Conservation (phyloP, 2,888 invertebrate species). For the Drosophila kuntzei region DNA sequence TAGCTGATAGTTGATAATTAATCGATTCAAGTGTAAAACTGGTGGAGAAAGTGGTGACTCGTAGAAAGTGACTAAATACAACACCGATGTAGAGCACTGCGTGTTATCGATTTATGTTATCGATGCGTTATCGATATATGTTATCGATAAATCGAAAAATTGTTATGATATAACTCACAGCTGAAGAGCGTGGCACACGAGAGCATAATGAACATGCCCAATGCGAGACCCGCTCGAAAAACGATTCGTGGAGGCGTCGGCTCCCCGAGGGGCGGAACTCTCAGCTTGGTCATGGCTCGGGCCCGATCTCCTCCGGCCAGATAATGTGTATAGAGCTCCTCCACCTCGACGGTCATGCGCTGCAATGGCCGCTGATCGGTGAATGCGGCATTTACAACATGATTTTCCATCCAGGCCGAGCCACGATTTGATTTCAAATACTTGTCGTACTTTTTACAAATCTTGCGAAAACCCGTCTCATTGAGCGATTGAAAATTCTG, state of each 20-base stretch:
- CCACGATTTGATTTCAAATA: conserved; percentile 91
- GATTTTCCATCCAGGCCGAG: conserved; percentile 94
- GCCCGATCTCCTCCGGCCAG: conserved; percentile 96
- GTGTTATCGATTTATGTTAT: too few species aligned
- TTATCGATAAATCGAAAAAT: conserved; percentile 21
- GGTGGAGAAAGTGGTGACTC: too few species aligned
- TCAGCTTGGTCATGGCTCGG: conserved; percentile 97
- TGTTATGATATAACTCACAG: conserved; percentile 86
- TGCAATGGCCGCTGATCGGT: conserved; percentile 87
- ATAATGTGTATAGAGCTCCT: conserved; percentile 92
- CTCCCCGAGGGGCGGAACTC: conserved; percentile 98
- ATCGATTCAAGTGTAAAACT: too few species aligned
- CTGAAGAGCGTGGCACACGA: conserved; percentile 92
- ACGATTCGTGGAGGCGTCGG: conserved; percentile 93
- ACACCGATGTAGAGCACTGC: too few species aligned
- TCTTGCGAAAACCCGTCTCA: conserved; percentile 98
- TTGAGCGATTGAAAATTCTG: conserved; percentile 99
- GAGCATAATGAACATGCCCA: conserved; percentile 95
- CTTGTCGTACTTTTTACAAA: conserved; percentile 99
- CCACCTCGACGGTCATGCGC: conserved; percentile 89
- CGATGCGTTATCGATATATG: background rate
- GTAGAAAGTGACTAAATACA: too few species aligned
- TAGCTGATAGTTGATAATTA: too few species aligned
- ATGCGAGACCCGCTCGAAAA: conserved; percentile 97
- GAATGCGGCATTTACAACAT: conserved; percentile 88